Base-by-base conservation (phyloP, 1,140 invertebrate species). In the Hestina assimilis region DNA sequence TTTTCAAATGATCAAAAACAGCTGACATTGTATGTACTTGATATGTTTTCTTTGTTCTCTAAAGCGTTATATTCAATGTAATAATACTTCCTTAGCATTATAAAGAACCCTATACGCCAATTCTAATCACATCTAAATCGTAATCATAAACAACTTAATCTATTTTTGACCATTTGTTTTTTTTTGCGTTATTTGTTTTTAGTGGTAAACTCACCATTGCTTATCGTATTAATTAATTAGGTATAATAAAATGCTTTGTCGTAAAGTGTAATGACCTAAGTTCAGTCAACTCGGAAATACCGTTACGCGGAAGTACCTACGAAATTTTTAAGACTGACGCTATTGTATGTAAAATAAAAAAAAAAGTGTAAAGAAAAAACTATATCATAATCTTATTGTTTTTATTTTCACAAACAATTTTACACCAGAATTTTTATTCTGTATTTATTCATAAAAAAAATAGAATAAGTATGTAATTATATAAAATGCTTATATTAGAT, bases 1-100 rank as follows among this genome's bases (percentile, higher is more conserved):
- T 86, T 87, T 83, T 85, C 66, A 58, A 83, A 66, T 63, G 69
- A 68, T 69, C 66, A 66, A 63, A 73, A 88, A 89, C 86, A 89
- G 86, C 86, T 89, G 86, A 89, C 84, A 75, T 69, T 50, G 54
- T 59, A 62, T 54, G 45, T 45, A 58, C 51, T 17, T 20, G 47
- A 2, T 52, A 14, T 43, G 52, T 58, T 63, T 61, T 23, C 69
- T 71, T 71, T 71, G 69, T 71, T 68, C 69, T 45, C 42, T 8
- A 24, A 38, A 60, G 33, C 53, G 15, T 45, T 45, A 40, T 21
- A 23, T 50, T 31, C 7, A 28, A 38, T 41, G 14, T 19, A 28
- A 9, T 9, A 38, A 38, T 8, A n/a, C 15, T 17, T 38, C 19
- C 17, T 9, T 9, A 3, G 14, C 33, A 35, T 17, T 2, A 19